Percentiles rank a stretch among this genome's conserved stretches.
Conservation (phyloP, 2,888 invertebrate genomes). For the Napeogenes inachia region DNA sequence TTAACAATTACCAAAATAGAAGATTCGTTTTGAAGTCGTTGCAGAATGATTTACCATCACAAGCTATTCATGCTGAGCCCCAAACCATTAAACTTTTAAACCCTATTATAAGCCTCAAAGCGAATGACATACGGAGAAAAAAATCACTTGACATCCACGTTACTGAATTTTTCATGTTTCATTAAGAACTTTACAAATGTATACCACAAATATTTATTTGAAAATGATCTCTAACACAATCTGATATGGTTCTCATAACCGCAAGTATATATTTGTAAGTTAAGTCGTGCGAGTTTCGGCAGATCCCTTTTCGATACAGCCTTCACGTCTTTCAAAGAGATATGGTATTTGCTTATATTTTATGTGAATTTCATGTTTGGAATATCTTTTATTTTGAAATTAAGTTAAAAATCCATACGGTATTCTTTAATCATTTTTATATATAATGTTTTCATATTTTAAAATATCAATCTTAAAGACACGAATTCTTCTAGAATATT, state of each 20-base stretch:
- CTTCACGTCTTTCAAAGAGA: conserved; percentile 2
- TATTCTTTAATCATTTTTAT: too few relatives aligned
- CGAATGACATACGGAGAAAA: conserved; percentile 37
- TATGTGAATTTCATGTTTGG: neutral
- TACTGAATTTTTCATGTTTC: conserved; percentile 42
- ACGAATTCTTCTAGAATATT: too few relatives aligned
- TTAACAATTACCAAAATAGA: neutral
- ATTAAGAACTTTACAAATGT: conserved; percentile 34
- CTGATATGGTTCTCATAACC: neutral
- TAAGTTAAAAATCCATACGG: too few relatives aligned
- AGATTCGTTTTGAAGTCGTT: neutral
- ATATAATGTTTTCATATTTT: too few relatives aligned
- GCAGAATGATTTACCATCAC: neutral
- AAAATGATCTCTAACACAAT: neutral
- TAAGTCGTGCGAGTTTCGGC: conserved; percentile 19
- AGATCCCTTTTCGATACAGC: conserved; percentile 24
- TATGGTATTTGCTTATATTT: conserved; percentile 5
- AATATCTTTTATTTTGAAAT: neutral
- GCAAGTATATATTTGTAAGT: conserved; percentile 14
- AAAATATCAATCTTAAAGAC: too few relatives aligned
- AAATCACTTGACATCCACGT: conserved; percentile 37
- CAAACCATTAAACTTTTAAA: conserved; percentile 34
- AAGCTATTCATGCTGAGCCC: conserved; percentile 13
- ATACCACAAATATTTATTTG: neutral
- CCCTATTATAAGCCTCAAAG: conserved; percentile 36